A percentile compares a stretch with the other conserved stretches of the same genome.
Conservation (phyloP, 2,113 vertebrate species). For the Passer montanus region DNA sequence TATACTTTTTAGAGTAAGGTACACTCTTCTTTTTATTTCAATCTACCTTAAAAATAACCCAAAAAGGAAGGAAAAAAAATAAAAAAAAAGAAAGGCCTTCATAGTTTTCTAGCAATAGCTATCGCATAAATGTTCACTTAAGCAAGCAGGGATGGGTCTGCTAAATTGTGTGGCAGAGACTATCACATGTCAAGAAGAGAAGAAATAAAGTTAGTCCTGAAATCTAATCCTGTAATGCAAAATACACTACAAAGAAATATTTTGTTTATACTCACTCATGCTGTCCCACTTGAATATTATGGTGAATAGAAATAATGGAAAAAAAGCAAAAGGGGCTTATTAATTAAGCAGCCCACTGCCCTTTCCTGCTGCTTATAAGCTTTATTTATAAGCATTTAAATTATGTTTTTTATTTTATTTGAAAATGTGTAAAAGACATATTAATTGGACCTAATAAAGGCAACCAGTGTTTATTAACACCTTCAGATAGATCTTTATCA, state of each 20-base stretch:
- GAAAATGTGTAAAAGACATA: background rate
- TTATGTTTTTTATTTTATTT: background rate
- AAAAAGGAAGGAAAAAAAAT: background rate
- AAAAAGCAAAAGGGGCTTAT: background rate
- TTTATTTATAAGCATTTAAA: background rate
- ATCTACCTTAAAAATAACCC: background rate
- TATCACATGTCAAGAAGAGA: background rate
- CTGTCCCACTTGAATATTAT: background rate
- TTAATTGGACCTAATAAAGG: background rate
- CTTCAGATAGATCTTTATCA: background rate
- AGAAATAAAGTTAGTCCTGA: background rate
- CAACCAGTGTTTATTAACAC: background rate
- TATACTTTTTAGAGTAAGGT: background rate
- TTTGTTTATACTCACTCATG: background rate
- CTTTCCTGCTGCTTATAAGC: background rate
- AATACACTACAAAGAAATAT: background rate
- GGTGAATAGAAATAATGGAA: background rate
- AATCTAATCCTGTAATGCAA: background rate
- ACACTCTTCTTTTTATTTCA: background rate
- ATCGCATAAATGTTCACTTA: background rate
- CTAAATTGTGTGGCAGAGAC: background rate
- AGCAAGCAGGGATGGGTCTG: background rate
- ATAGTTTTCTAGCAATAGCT: background rate
- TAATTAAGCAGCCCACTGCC: background rate
- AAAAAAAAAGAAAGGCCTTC: rapidly evolving